phyloP scores from a whole-genome alignment of 2,113 vertebrate genomes.

The Bos javanicus region DNA sequence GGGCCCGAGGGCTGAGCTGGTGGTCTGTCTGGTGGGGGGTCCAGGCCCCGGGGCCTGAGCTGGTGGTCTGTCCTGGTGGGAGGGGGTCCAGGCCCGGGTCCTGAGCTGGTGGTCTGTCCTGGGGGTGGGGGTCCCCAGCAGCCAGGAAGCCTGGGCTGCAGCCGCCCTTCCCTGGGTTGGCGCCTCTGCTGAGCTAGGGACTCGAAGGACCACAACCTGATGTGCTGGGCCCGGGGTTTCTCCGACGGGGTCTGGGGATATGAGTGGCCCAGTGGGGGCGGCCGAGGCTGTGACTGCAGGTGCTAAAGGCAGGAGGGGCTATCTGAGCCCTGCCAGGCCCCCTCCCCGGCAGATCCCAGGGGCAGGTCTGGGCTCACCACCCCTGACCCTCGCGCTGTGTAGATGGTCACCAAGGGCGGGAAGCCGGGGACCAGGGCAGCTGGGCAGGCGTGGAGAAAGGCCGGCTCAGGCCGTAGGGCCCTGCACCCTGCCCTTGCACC shows the following conservation, averaged over 20 bases:
- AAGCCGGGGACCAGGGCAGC: rapidly evolving
- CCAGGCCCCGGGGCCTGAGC: rapidly evolving
- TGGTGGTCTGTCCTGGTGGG: rapidly evolving
- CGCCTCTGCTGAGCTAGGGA: rapidly evolving
- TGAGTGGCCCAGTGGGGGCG: neutral
- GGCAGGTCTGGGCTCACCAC: rapidly evolving
- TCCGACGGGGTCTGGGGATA: rapidly evolving
- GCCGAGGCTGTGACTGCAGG: rapidly evolving
- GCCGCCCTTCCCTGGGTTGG: neutral
- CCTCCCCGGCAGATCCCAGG: neutral
- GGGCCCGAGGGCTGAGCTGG: rapidly evolving
- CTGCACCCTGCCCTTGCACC: neutral
- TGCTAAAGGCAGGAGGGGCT: too few relatives aligned
- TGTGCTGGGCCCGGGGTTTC: rapidly evolving
- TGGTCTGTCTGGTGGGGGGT: neutral
- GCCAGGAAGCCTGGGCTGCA: neutral
- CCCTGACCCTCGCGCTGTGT: rapidly evolving
- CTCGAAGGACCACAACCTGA: neutral
- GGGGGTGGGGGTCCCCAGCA: neutral
- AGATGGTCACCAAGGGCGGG: rapidly evolving
- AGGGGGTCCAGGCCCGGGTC: rapidly evolving
- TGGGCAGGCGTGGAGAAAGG: rapidly evolving
- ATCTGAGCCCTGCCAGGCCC: rapidly evolving
- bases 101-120: neutral
- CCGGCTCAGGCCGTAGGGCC: neutral